Conservation (phyloP, 2,888 invertebrate species). For the Acrobeloides nanus region DNA sequence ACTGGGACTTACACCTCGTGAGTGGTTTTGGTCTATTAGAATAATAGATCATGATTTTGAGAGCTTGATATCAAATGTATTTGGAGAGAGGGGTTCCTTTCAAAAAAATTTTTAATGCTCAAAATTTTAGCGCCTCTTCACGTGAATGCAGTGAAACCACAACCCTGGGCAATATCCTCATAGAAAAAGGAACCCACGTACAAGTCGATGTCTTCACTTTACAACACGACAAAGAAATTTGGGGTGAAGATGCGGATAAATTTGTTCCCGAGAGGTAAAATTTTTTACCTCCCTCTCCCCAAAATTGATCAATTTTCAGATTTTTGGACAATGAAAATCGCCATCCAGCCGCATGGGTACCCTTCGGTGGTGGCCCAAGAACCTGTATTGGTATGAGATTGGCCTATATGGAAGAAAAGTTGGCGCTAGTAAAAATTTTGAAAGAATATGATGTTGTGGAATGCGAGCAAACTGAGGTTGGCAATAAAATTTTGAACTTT, state of each 20-base stretch:
- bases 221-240: slow-evolving; percentile 32
- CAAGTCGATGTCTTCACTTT: slow-evolving; percentile 33
- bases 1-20: too few relatives aligned
- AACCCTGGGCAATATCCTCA: slow-evolving; percentile 25
- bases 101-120: background rate
- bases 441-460: too few relatives aligned
- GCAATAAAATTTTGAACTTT: too few relatives aligned
- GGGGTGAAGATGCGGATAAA: slow-evolving; percentile 38
- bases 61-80: too few relatives aligned
- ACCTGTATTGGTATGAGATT: slow-evolving; percentile 30
- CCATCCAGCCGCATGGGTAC: slow-evolving; percentile 5
- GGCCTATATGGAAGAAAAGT: slow-evolving; percentile 38
- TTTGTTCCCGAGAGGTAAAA: slow-evolving; percentile 41
- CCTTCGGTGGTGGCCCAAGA: slow-evolving; percentile 33
- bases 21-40: too few relatives aligned
- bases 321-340: background rate
- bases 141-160: slow-evolving; percentile 32
- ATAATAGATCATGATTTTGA: too few relatives aligned
- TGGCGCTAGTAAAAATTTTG: slow-evolving; percentile 34
- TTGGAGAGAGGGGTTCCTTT: too few relatives aligned
- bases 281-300: too few relatives aligned
- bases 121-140: slow-evolving; percentile 28
- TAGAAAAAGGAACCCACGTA: slow-evolving; percentile 34
- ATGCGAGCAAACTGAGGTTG: too few relatives aligned
- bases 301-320: background rate